Evolutionary conservation across 2,888 invertebrate species (phyloP), one percentile per base, ranked within the genome.

Genomic region (Oxyscelio sp.): DNA sequence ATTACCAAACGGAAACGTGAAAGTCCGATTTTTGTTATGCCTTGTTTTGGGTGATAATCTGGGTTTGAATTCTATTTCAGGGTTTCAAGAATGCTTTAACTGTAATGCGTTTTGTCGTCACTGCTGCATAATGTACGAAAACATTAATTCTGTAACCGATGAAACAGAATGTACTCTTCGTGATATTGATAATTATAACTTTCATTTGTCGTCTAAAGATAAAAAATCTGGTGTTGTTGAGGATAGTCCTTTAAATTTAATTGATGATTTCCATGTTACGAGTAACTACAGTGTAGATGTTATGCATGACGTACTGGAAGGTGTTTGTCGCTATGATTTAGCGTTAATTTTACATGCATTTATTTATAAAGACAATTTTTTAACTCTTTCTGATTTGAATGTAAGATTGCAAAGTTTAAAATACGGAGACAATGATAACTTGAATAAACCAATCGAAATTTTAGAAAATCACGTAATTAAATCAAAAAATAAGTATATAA

Each of bases 51-150:
- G 54, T 2, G 52, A 63, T 31, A 74, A 63, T 43, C 34, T 74
- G n/a, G 54, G 74, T 45, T 2, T 54, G 11, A 74, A 74, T 63
- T 65, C 63, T 11, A 56, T 74, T 54, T 63, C 27, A 38, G 74
- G 74, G 27, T 74, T 54, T 52, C 63, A 74, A 74, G 63, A 74
- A 34, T 54, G 22, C 38, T 74, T 74, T 45, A 74, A 61, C 27
- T 54, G 21, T 11, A 68, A 77, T 59, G 38, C 65, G 9, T 66
- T 77, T 27, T 66, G 77, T 40, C 56, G 68, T 13, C 68, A 68
- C 15, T 74, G 65, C 21, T 74, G 54, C 31, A 56, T 65, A 45
- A 9, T 22, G 22, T 74, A 65, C 17, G 52, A 56, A 27, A n/a
- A 74, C 9, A 63, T 65, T 15, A 74, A 56, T 45, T 22, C 9